Evolutionary conservation across 1,140 invertebrate species (phyloP), one percentile per base, ranked within the genome.

Genomic region (Prorops nasuta): DNA sequence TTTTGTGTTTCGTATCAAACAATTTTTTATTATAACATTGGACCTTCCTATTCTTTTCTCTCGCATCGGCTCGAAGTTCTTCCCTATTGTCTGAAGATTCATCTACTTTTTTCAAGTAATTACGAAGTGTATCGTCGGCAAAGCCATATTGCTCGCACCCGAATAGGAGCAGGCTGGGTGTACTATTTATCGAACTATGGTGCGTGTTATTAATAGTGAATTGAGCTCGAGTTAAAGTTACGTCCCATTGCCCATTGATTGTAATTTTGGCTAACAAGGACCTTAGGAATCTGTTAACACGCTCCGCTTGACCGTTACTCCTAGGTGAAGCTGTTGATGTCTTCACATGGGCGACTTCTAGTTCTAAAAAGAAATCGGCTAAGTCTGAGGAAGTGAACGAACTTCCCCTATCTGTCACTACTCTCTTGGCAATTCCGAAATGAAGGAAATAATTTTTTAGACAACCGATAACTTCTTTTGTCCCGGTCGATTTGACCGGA

Each of bases 231-330:
- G 24, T 6, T 12, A 28, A 28, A 7, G 6, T 28, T 28, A 7
- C 24, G n/a, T n/a, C n/a, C n/a, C n/a, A n/a, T n/a, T 28, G 12
- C 24, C 24, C 24, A 28, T 28, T 28, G 6, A 12, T 28, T 28
- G 24, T 6, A 12, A 6, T 12, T 7, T 28, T 28, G 12, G 24
- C 24, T 12, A 6, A 28, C 6, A 12, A 12, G 6, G 24, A 2
- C 1, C 39, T 43, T 12, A 41, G 3, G 24, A 58, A 55, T 19
- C 40, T 47, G 18, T 47, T 14, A 18, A 50, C 44, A 21, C 58
- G 44, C 10, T 28, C 24, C 24, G 10, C 24, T 28, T 28, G 24
- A 6, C 24, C 24, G 24, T 28, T 28, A 10, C 24, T 28, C 4
- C 24, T 4, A 28, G 24, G 24, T 10, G 24, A 6, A 28, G 4